These are phyloP conservation scores for Micromussa lordhowensis DNA, from an alignment of 92 coral and sea anemone species.

Conservation along the genomic window DNA sequence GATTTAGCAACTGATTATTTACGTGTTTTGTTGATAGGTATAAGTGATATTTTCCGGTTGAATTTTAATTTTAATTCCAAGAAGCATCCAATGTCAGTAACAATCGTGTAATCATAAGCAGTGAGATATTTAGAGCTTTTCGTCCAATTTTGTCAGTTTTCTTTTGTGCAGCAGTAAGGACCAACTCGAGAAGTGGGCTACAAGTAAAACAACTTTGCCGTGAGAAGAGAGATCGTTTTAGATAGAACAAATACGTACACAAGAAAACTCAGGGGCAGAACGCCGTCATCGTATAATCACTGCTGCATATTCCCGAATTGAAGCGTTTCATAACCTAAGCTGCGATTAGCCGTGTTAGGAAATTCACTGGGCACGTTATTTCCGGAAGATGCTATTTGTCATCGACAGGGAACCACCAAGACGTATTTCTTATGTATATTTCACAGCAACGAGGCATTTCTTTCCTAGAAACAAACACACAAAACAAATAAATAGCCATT, in stretches of 20 bases:
- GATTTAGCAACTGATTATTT: neutral
- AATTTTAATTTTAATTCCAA: conserved; percentile 3
- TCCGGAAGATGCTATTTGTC: neutral
- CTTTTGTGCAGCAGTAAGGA: neutral
- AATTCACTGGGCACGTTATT: neutral
- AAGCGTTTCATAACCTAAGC: neutral
- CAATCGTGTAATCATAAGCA: neutral
- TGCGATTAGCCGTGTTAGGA: neutral
- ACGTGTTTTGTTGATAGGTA: neutral
- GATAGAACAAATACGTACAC: neutral
- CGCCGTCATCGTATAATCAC: neutral
- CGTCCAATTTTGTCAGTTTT: neutral
- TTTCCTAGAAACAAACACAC: neutral
- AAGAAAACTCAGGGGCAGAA: neutral
- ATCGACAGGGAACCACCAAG: neutral
- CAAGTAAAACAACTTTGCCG: neutral
- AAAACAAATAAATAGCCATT: neutral
- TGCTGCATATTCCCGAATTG: neutral
- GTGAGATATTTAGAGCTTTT: neutral
- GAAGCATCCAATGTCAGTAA: neutral
- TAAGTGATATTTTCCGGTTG: conserved; percentile 24
- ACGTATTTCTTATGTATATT: neutral
- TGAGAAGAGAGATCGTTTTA: neutral
- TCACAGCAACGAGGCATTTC: neutral
- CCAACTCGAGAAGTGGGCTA: neutral